These are phyloP conservation scores for Cheilosia scutellata DNA, from an alignment of 2,888 invertebrate species.

Conservation along the genomic window DNA sequence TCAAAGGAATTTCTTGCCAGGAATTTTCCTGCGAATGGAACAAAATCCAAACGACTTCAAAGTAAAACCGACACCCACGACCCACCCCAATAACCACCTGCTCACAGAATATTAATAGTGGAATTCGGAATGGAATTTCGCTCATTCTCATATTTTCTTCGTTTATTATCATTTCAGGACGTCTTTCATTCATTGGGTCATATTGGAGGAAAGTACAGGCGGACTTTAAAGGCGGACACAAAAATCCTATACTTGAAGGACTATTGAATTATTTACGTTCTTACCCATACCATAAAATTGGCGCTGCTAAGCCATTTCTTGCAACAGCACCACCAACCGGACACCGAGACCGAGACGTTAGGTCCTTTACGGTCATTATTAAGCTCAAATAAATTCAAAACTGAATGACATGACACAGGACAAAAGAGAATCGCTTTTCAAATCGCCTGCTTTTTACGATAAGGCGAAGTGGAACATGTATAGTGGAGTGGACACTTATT, in stretches of 20 bases:
- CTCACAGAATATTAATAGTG: constrained; percentile 21
- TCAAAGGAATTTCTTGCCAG: background rate
- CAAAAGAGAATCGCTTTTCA: constrained; percentile 18
- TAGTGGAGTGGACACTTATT: no score
- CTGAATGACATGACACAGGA: constrained; percentile 16
- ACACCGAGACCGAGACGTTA: no score
- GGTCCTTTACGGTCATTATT: no score
- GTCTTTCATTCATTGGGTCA: constrained; percentile 11
- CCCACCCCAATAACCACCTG: background rate
- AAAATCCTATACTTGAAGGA: constrained; percentile 29
- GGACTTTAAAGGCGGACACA: constrained; percentile 27
- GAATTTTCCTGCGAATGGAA: no score
- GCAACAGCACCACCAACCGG: background rate
- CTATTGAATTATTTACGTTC: constrained; percentile 25
- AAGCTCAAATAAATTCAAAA: constrained; percentile 29
- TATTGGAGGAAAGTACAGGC: background rate
- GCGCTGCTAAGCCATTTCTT: constrained; percentile 1
- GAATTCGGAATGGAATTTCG: constrained; percentile 44
- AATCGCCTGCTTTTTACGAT: background rate
- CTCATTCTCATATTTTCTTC: background rate
- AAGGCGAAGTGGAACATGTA: background rate
- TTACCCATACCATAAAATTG: background rate
- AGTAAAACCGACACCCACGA: background rate
- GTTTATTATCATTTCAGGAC: background rate
- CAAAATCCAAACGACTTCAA: constrained; percentile 12